These are phyloP conservation scores for Amniataba percoides DNA, from an alignment of 2,797 vertebrate species.

Conservation along the genomic window DNA sequence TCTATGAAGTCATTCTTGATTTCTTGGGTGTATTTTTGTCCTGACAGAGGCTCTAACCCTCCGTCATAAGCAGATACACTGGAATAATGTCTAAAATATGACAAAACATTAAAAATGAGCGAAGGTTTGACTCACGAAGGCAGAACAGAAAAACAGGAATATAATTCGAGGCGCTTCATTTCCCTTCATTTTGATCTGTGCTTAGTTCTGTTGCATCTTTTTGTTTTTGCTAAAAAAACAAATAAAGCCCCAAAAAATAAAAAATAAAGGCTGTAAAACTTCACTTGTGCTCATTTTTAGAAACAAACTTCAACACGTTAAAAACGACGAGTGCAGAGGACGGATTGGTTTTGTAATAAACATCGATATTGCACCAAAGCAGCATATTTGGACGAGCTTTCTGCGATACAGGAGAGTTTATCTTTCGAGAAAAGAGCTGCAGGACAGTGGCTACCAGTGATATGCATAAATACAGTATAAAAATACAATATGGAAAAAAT, in stretches of 20 bases:
- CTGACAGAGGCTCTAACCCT: background rate
- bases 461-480: slow-evolving; percentile 81
- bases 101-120: background rate
- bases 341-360: slow-evolving; percentile 46
- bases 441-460: slow-evolving; percentile 54
- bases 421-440: slow-evolving; percentile 26
- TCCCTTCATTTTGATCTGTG: slow-evolving; percentile 58
- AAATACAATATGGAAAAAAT: slow-evolving; percentile 78
- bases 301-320: slow-evolving; percentile 43
- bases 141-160: slow-evolving; percentile 17
- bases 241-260: slow-evolving; percentile 35
- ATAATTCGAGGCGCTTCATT: slow-evolving; percentile 29
- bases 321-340: slow-evolving; percentile 62
- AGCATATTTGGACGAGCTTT: slow-evolving; percentile 72
- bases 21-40: background rate
- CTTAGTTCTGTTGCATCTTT: slow-evolving; percentile 35
- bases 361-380: slow-evolving; percentile 77
- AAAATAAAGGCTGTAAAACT: slow-evolving; percentile 29
- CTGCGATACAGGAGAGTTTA: slow-evolving; percentile 45
- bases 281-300: slow-evolving; percentile 19
- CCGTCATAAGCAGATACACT: background rate
- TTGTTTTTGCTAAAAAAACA: slow-evolving; percentile 29
- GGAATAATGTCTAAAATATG: slow-evolving; percentile 2
- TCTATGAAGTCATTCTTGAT: too few relatives aligned
- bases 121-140: background rate